Conservation (phyloP, 2,113 vertebrate species). For the Maccullochella peelii region DNA sequence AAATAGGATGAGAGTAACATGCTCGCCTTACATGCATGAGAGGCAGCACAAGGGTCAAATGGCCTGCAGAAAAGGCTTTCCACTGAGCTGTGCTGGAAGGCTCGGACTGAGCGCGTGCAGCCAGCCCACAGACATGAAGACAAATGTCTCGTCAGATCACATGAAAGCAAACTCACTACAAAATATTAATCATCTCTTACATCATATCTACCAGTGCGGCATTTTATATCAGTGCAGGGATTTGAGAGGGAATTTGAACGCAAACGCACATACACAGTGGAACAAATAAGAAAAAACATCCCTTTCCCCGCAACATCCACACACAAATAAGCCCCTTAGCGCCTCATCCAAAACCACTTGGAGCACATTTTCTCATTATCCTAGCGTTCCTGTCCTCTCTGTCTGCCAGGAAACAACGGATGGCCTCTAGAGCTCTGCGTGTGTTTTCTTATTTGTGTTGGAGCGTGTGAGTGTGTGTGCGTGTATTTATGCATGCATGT, state of each 20-base stretch:
- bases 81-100: background rate
- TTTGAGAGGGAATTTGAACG: slow-evolving; percentile 18
- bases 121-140: slow-evolving; percentile 24
- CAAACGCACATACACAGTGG: background rate
- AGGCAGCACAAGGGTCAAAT: slow-evolving; percentile 17
- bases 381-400: slow-evolving; percentile 48
- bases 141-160: slow-evolving; percentile 41
- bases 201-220: slow-evolving; percentile 30
- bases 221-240: slow-evolving; percentile 17
- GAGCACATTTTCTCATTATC: slow-evolving; percentile 71
- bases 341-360: slow-evolving; percentile 64
- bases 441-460: slow-evolving; percentile 38
- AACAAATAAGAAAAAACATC: slow-evolving; percentile 7
- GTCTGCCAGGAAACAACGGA: slow-evolving; percentile 60
- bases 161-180: slow-evolving; percentile 34
- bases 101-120: background rate
- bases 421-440: slow-evolving; percentile 43
- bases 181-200: slow-evolving; percentile 50
- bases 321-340: slow-evolving; percentile 51
- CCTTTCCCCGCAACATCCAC: slow-evolving; percentile 28
- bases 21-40: slow-evolving; percentile 2
- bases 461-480: slow-evolving; percentile 10
- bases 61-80: slow-evolving; percentile 20
- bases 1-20: slow-evolving; percentile 34
- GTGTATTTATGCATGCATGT: slow-evolving; percentile 24